Evolutionary conservation across 1,140 invertebrate genomes (phyloP), one percentile per base, ranked within the genome.

Genomic region (Papilio dardanus): DNA sequence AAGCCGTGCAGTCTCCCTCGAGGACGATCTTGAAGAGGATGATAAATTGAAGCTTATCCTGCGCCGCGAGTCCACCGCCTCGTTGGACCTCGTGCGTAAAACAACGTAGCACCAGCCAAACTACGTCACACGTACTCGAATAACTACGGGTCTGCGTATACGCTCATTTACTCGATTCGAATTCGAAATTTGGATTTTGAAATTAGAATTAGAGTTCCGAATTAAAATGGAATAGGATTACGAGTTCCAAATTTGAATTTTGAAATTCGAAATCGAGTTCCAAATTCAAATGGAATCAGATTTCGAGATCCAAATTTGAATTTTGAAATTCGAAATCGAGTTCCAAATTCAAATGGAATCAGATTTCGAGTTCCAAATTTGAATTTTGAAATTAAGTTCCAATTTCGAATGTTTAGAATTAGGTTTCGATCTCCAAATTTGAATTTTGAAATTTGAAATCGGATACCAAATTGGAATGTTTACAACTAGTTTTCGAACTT

Each of bases 21-120:
- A 92, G 42, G 91, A 93, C n/a, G 89, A 92, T 50, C 74, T 88
- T 0, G 91, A 91, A 42, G 88, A 90, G 58, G 90, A 91, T 77
- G 91, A 93, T 68, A 91, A 90, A 74, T 82, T 91, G 10, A 89
- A 87, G 30, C 78, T 88, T 7, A 87, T 83, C 19, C 79, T 88
- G 4, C 86, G 87, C n/a, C 83, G 88, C 5, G 88, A 91, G 78
- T 91, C 88, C 7, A 83, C 90, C 42, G 71, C 87, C n/a, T 90
- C 88, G 4, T 77, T 90, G 7, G 88, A 90, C 66, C 75, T 83
- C 24, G 76, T 79, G 14, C 82, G 80, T 6, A 88, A 88, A 54
- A 71, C 79, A 30, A 79, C 85, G 77, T 89, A 89, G 85, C 86
- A 77, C 79, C 82, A 62, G 30, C 42, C 35, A 58, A 58, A 24